Percentiles rank a stretch among this genome's conserved stretches.
phyloP scores from a whole-genome alignment of 2,888 invertebrate species.

The Petrolisthes cinctipes region DNA sequence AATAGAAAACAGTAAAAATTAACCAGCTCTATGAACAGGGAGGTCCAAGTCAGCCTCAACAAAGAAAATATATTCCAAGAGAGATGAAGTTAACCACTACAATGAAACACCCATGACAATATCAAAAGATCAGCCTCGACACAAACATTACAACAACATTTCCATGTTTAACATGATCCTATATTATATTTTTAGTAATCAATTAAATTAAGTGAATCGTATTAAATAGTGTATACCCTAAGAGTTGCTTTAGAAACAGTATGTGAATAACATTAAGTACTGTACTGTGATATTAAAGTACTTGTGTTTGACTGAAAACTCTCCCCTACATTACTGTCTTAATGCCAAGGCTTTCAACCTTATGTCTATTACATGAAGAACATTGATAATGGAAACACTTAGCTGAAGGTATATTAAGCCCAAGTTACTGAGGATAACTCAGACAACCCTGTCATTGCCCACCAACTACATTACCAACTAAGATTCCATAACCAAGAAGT shows the following conservation, averaged over 20 bases:
- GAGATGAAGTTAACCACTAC: slow-evolving; percentile 1
- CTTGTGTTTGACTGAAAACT: not conserved
- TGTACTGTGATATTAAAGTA: not conserved
- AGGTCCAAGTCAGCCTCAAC: slow-evolving; percentile 44
- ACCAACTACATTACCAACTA: slow-evolving; percentile 9
- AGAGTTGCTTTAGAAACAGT: not conserved
- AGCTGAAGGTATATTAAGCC: slow-evolving; percentile 27
- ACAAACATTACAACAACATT: slow-evolving; percentile 21
- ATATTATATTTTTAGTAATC: too few relatives aligned
- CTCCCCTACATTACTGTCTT: not conserved
- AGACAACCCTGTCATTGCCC: slow-evolving; percentile 44
- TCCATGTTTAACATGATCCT: too few relatives aligned
- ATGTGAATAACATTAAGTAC: not conserved
- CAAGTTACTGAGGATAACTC: slow-evolving; percentile 31
- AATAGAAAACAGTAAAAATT: slow-evolving; percentile 35
- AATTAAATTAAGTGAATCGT: too few relatives aligned
- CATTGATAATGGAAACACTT: slow-evolving; percentile 26
- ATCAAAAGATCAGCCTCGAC: slow-evolving; percentile 10
- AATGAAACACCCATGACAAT: slow-evolving; percentile 33
- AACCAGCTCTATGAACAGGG: slow-evolving; percentile 47
- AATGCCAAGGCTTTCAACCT: slow-evolving; percentile 23
- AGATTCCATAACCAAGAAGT: slow-evolving; percentile 10
- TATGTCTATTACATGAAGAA: slow-evolving; percentile 29
- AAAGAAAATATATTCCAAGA: slow-evolving; percentile 20
- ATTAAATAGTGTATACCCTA: not conserved